Evolutionary conservation across 1,140 invertebrate species (phyloP).

Genomic region (Aethina tumida): DNA sequence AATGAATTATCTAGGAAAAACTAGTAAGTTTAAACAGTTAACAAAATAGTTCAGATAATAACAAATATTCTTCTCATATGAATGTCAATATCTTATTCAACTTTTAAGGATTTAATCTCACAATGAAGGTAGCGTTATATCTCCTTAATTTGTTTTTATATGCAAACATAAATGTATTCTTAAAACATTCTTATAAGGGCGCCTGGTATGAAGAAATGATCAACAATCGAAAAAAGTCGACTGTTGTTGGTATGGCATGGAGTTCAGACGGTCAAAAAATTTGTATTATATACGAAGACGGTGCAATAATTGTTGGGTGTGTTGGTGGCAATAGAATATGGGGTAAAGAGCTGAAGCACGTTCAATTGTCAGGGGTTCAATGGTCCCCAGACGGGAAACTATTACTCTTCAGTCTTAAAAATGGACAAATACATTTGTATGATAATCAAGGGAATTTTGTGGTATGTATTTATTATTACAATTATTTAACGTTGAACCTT

Average conservation of each 20-base stretch:
- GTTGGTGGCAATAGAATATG: slow-evolving; percentile 97
- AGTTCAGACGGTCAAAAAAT: slow-evolving; percentile 93
- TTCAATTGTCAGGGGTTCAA: slow-evolving; percentile 65
- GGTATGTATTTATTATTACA: slow-evolving; percentile 31
- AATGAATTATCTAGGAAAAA: too few species aligned
- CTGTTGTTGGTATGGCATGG: slow-evolving; percentile 94
- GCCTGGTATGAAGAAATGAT: slow-evolving; percentile 99
- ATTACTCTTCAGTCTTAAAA: slow-evolving; percentile 81
- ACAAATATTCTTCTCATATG: too few species aligned
- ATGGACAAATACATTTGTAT: slow-evolving; percentile 89
- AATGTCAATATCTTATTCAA: too few species aligned
- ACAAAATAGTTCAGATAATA: too few species aligned
- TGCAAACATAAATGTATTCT: neutral
- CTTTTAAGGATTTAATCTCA: too few species aligned
- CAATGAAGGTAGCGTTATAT: too few species aligned
- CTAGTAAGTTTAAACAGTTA: too few species aligned
- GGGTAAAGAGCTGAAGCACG: slow-evolving; percentile 91
- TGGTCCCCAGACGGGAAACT: slow-evolving; percentile 94
- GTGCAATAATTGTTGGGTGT: slow-evolving; percentile 67
- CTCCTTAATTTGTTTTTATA: too few species aligned
- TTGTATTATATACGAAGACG: slow-evolving; percentile 98
- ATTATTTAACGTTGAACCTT: neutral
- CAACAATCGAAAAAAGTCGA: slow-evolving; percentile 95
- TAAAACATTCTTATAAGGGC: slow-evolving; percentile 43
- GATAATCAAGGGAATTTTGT: slow-evolving; percentile 79